Conservation (phyloP, 2,888 invertebrate species). For the Calliopum simillimum region DNA sequence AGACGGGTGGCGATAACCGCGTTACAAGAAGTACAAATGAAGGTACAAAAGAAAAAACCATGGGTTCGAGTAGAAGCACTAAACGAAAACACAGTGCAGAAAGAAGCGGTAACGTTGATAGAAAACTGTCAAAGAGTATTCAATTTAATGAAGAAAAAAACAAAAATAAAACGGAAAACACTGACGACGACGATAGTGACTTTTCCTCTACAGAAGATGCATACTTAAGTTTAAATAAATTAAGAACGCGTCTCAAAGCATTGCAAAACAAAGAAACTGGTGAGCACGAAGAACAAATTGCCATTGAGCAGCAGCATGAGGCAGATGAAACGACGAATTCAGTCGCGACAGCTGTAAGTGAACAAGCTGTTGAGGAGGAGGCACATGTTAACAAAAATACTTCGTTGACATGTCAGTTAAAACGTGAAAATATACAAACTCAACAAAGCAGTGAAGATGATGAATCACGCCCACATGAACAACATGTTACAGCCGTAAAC, state of each 20-base stretch:
- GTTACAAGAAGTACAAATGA: background rate
- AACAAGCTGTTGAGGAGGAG: background rate
- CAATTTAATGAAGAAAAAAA: background rate
- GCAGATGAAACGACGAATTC: background rate
- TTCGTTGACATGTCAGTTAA: too few relatives aligned
- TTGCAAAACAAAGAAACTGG: background rate
- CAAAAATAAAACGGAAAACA: background rate
- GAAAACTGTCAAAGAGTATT: too few relatives aligned
- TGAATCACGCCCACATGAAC: background rate
- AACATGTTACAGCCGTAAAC: background rate
- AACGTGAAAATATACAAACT: too few relatives aligned
- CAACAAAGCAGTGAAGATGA: background rate
- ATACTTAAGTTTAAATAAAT: constrained; percentile 31
- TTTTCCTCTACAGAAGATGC: constrained; percentile 24
- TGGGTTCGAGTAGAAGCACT: too few relatives aligned
- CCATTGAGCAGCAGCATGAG: background rate
- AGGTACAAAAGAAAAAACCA: background rate
- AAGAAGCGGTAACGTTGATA: too few relatives aligned
- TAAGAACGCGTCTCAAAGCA: constrained; percentile 30
- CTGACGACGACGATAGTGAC: constrained; percentile 17
- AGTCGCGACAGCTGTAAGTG: background rate
- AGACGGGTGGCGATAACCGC: background rate
- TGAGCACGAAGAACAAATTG: background rate
- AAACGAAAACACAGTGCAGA: too few relatives aligned
- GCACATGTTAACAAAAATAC: too few relatives aligned